Base-by-base conservation (phyloP, 2,888 invertebrate species). In the Aelia acuminata region DNA sequence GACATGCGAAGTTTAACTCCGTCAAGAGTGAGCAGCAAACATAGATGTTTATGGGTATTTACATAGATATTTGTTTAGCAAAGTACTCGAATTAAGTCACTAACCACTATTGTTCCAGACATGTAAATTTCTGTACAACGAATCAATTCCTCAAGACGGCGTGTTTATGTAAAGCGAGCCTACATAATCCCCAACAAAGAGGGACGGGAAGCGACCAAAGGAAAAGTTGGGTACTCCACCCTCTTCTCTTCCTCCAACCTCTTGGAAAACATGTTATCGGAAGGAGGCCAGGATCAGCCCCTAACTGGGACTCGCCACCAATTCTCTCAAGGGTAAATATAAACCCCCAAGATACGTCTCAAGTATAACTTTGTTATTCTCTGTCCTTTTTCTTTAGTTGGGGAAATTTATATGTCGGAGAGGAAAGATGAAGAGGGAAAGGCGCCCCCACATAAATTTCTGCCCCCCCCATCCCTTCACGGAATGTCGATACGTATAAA, bases 321-420 rank as follows among this genome's bases (percentile, higher is more conserved):
- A 43, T 47, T 80, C 80, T 47, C 43, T 80, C 80, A 80, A 80
- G 80, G 43, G 80, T 47, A 39, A 80, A 80, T 39, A 43, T 43
- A 43, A 80, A 80, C 39, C 43, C 43, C 43, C 22, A 80, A 80
- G 80, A 80, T 80, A 80, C 80, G 43, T 80, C 80, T 80, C 80
- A 80, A 80, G 80, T 43, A 80, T 80, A 80, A 80, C 80, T 80
- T 80, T 80, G 80, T 80, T 80, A 80, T 80, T 80, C 80, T 80
- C 43, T 47, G 80, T 80, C 43, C 39, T 80, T 80, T 43, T 80
- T 43, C 80, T 80, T 80, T n/a, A 47, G n/a, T 47, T n/a, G 80
- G 80, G 18, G 43, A 80, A 80, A 43, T 80, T 80, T n/a, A n/a
- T n/a, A n/a, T n/a, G n/a, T n/a, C n/a, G n/a, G n/a, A n/a, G n/a